phyloP scores from a whole-genome alignment of 2,113 vertebrate genomes.

The Rhabdomys dilectus region DNA sequence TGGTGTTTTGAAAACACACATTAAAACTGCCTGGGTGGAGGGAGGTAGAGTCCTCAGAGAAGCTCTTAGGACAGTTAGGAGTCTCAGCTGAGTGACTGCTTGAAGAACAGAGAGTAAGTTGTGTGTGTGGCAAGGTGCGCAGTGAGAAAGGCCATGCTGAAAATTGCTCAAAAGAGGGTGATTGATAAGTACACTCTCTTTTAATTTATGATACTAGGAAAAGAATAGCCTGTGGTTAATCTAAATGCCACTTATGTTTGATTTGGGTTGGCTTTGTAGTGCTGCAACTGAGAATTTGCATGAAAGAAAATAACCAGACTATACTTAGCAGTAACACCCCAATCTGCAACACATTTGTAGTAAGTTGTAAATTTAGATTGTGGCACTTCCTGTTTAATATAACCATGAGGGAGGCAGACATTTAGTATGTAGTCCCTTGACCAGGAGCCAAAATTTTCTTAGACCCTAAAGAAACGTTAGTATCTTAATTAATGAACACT shows the following conservation, averaged over 20 bases:
- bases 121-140: neutral
- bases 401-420: neutral
- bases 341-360: slow-evolving; percentile 1
- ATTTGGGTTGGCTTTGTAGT: slow-evolving; percentile 12
- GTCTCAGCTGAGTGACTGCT: neutral
- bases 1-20: neutral
- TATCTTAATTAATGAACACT: neutral
- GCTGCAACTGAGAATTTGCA: neutral
- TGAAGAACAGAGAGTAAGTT: slow-evolving; percentile 18
- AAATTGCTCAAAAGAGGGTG: neutral
- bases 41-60: neutral
- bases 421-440: neutral
- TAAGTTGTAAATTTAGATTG: neutral
- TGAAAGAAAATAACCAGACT: slow-evolving; percentile 29
- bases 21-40: neutral
- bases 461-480: neutral
- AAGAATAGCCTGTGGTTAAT: neutral
- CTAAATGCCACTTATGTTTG: slow-evolving; percentile 37
- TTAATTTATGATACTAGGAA: neutral
- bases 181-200: neutral
- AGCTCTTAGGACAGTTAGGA: neutral
- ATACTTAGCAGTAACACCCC: slow-evolving; percentile 1
- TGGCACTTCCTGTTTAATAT: neutral
- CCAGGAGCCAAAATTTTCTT: slow-evolving; percentile 19
- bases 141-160: neutral